phyloP scores from a whole-genome alignment of 2,888 invertebrate species.

The Oscheius onirici region DNA sequence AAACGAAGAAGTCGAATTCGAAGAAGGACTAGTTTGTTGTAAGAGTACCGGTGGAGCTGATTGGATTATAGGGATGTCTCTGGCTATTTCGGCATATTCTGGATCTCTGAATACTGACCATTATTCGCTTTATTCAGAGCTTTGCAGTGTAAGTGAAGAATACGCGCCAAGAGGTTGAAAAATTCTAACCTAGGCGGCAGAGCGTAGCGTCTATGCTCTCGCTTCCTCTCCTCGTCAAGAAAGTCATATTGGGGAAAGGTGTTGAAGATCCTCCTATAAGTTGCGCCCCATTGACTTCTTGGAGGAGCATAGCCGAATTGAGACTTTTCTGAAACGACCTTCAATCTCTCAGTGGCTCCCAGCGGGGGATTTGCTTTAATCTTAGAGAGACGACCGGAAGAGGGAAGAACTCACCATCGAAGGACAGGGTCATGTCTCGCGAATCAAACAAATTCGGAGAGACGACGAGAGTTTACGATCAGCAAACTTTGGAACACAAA shows the following conservation, averaged over 20 bases:
- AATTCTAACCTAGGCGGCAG: conserved; percentile 9
- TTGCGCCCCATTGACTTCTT: conserved; percentile 26
- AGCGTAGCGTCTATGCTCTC: neutral
- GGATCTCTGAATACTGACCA: conserved; percentile 3
- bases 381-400: neutral
- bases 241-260: conserved; percentile 32
- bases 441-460: no score
- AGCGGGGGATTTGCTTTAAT: neutral
- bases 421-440: conserved; percentile 16
- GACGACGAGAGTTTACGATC: no score
- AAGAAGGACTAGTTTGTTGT: neutral
- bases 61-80: neutral
- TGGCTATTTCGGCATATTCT: conserved; percentile 15
- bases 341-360: neutral
- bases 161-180: neutral
- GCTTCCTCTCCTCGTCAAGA: neutral
- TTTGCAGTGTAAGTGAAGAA: neutral
- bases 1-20: conserved; percentile 1
- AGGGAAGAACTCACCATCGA: conserved; percentile 10
- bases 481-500: no score
- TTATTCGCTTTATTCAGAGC: neutral
- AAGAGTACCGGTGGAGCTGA: conserved; percentile 12
- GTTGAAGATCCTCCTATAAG: conserved; percentile 27
- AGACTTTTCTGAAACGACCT: neutral
- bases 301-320: conserved; percentile 1